Conservation (phyloP, 2,888 invertebrate species). For the Macrophya alboannulata region DNA sequence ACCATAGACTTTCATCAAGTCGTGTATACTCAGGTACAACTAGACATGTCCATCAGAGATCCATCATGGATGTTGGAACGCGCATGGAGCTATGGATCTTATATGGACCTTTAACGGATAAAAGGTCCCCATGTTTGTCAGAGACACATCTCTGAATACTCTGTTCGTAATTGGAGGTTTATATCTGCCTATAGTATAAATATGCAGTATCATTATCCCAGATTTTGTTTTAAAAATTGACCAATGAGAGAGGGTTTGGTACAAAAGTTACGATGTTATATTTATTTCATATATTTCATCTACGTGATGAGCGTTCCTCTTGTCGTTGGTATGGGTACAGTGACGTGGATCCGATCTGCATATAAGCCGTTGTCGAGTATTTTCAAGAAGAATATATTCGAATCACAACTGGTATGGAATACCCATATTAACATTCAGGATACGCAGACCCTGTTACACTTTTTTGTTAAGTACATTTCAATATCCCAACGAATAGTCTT, state of each 20-base stretch:
- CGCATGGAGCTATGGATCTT: neutral
- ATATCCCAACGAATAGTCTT: slow-evolving; percentile 68
- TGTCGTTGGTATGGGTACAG: neutral
- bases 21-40: neutral
- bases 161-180: neutral
- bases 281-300: neutral
- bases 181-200: neutral
- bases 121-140: neutral
- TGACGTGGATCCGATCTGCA: slow-evolving; percentile 14
- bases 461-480: slow-evolving; percentile 73
- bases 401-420: slow-evolving; percentile 21
- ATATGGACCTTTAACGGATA: no score
- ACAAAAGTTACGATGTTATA: neutral
- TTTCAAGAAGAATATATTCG: slow-evolving; percentile 36
- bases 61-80: neutral
- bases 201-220: neutral
- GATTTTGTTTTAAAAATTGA: neutral
- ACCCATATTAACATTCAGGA: slow-evolving; percentile 53
- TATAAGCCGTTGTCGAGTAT: slow-evolving; percentile 26
- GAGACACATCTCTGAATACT: neutral
- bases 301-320: neutral
- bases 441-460: slow-evolving; percentile 57
- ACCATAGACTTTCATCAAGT: neutral
- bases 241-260: neutral
- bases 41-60: neutral